Evolutionary conservation across 2,113 vertebrate species (phyloP).

Genomic region (chimpanzee (Pan troglodytes)): DNA sequence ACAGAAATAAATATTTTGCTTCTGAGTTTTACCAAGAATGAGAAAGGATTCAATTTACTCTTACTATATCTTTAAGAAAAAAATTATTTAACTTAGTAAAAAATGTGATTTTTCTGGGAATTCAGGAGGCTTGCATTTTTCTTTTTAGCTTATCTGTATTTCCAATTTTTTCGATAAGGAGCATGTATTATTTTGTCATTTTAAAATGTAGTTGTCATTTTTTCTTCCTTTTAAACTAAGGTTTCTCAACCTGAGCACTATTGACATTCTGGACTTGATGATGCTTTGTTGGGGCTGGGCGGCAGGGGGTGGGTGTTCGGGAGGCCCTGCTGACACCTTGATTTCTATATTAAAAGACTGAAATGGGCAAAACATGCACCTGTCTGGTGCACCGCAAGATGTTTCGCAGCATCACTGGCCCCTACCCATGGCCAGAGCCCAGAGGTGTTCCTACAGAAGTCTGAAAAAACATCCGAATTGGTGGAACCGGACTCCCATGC

Average conservation of each 20-base stretch:
- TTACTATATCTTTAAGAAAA: neutral
- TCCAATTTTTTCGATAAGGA: neutral
- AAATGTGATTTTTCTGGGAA: neutral
- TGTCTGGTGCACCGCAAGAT: neutral
- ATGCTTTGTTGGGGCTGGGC: neutral
- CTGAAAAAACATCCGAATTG: neutral
- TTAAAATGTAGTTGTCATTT: neutral
- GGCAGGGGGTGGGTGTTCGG: no score
- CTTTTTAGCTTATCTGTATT: constrained; percentile 35
- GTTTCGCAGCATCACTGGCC: neutral
- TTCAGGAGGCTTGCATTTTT: constrained; percentile 43
- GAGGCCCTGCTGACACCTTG: no score
- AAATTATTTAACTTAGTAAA: neutral
- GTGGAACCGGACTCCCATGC: neutral
- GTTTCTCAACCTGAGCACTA: neutral
- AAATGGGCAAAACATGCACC: no score
- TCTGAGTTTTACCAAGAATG: constrained; percentile 11
- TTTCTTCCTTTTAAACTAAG: constrained; percentile 29
- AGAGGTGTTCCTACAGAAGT: neutral
- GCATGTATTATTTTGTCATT: neutral
- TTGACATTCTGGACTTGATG: neutral
- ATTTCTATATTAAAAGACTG: no score
- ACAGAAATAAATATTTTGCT: constrained; percentile 13
- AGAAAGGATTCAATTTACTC: constrained; percentile 5
- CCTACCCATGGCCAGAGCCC: neutral